Base-by-base conservation (phyloP, 2,888 invertebrate genomes). In the Anodontia alba region DNA sequence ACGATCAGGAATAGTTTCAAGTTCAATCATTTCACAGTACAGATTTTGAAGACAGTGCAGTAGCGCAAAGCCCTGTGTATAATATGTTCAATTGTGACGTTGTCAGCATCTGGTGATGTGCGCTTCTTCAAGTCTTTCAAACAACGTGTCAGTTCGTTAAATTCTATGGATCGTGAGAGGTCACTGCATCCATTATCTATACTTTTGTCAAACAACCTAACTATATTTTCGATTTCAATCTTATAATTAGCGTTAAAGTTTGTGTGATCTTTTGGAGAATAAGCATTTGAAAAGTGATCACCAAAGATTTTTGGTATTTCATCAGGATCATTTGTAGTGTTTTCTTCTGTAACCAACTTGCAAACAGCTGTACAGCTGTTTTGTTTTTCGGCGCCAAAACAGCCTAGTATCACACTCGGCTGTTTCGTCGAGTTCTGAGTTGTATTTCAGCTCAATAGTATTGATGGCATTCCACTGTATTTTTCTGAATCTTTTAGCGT, bases 31-130 rank as follows among this genome's bases (percentile, higher is more conserved):
- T 17, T 10, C 10, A 26, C 57, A 57, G 29, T 26, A 57, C 17
- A 57, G 29, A 26, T 57, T 57, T 29, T 57, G 3, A 5, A 57
- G 33, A 33, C 33, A 10, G 1, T 33, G 62, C 10, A 62, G 33
- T 8, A 62, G 62, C 12, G 33, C 33, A 33, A 33, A 17, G 66
- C 62, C 17, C 71, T 29, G 20, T 77, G 77, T 23, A 29, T 23
- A 10, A 77, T 62, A 36, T 72, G 71, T 20, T 77, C 77, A 51
- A 72, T 72, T 0, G 77, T 77, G 10, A 77, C 66, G 26, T 46
- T 49, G 31, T 71, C 68, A 51, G 75, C 68, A 15, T 68, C 75
- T 15, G 46, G 75, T 8, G 68, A 75, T 31, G 68, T 72, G 29
- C 49, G 31, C 49, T 49, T 71, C 42, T 76, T 42, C 46, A 46